These are phyloP conservation scores for Neoscelio sp. DNA, from an alignment of 2,888 invertebrate species.

Conservation along the genomic window DNA sequence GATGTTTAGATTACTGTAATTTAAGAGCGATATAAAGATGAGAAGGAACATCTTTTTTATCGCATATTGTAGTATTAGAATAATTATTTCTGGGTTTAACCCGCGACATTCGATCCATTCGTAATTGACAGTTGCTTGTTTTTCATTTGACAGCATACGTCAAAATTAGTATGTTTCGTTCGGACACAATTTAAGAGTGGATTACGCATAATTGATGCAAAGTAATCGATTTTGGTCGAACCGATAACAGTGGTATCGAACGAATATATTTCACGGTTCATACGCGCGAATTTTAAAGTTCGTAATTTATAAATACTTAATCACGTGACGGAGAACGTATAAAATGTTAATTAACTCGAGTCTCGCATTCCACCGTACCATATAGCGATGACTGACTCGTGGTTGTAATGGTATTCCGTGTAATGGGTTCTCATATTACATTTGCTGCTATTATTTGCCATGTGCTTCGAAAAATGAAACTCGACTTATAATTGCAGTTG, in stretches of 20 bases:
- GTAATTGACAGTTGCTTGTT: too few species aligned
- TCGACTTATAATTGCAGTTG: slow-evolving; percentile 49
- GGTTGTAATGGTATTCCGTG: slow-evolving; percentile 46
- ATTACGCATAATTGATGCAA: not conserved
- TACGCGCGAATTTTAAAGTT: slow-evolving; percentile 10
- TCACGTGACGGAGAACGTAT: slow-evolving; percentile 32
- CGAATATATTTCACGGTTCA: not conserved
- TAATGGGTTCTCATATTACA: slow-evolving; percentile 53
- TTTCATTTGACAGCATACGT: too few species aligned
- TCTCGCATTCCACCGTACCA: slow-evolving; percentile 34
- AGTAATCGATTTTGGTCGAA: not conserved
- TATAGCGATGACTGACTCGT: slow-evolving; percentile 27
- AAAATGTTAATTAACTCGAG: slow-evolving; percentile 55
- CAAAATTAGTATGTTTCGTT: too few species aligned
- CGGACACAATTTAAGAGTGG: not conserved
- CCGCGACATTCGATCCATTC: too few species aligned
- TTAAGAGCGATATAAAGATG: too few species aligned
- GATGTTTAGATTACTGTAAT: too few species aligned
- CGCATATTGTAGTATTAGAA: too few species aligned
- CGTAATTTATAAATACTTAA: slow-evolving; percentile 37
- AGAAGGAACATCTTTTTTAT: too few species aligned
- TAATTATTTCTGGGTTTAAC: too few species aligned
- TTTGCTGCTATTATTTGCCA: slow-evolving; percentile 51
- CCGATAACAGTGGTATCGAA: not conserved
- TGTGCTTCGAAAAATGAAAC: slow-evolving; percentile 49